Base-by-base conservation (phyloP, 2,797 vertebrate species). In the Microctenopoma stevenorrisi region DNA sequence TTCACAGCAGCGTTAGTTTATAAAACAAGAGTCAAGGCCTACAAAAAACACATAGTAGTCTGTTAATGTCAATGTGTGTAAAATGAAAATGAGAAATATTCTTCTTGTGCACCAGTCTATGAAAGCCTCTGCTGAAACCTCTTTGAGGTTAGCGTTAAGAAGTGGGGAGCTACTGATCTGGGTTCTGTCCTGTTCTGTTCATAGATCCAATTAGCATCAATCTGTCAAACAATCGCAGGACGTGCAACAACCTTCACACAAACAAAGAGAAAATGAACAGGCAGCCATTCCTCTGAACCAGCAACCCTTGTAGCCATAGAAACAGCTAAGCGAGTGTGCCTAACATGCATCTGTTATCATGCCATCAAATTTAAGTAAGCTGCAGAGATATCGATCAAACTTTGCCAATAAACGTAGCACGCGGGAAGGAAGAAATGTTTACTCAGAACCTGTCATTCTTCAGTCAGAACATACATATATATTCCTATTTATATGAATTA, bases 1-100 rank as follows among this genome's bases (percentile, higher is more conserved):
- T 70, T 78, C 58, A 76, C 78, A 88, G 86, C 87, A 87, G 88
- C 90, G 42, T 87, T 81, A 82, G 67, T 76, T 84, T 72, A 9
- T 62, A 5, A 47, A 64, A 62, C 2, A 47, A 74, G 40, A 70
- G 52, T 65, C 69, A 76, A 30, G 70, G 69, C 62, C 68, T 55
- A 84, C 65, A 18, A 74, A 68, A 85, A 77, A 67, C 37, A 72
- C 59, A 26, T 11, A 57, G 67, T 70, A 58, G 76, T 76, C 48
- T 63, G 67, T 72, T 81, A 77, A 60, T 62, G 63, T 28, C 43
- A 64, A 3, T 50, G 67, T 44, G 69, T 22, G 28, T 60, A 52
- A 81, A 71, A n/a, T 7, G 37, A 42, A 67, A 35, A 60, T 64
- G 42, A 3, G 2, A 15, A 2, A 51, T 43, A 44, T 48, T 46